These are phyloP conservation scores for Caranx ignobilis DNA, from an alignment of 2,113 vertebrate genomes.

Conservation along the genomic window DNA sequence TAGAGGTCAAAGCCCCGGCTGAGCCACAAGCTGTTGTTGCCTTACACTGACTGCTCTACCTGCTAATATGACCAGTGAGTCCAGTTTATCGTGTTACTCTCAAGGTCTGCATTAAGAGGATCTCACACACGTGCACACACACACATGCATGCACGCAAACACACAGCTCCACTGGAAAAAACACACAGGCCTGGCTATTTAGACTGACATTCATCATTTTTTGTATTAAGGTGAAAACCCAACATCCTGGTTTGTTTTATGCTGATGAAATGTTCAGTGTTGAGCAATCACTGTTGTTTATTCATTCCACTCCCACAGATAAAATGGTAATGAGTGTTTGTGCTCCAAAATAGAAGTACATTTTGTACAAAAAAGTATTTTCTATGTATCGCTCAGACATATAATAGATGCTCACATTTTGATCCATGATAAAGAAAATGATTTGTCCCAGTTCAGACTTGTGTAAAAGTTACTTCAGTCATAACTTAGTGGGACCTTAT, in stretches of 20 bases:
- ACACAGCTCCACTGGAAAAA: not conserved
- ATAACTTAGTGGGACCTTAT: not conserved
- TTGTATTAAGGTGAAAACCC: constrained; percentile 14
- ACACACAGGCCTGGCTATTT: constrained; percentile 1
- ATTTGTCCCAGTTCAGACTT: not conserved
- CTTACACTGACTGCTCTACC: constrained; percentile 57
- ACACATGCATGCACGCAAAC: constrained; percentile 20
- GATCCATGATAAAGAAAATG: not conserved
- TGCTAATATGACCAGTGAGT: constrained; percentile 59
- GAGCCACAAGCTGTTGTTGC: constrained; percentile 83
- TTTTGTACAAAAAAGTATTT: constrained; percentile 8
- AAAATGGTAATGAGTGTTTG: constrained; percentile 11
- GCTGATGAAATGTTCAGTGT: constrained; percentile 14
- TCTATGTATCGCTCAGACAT: not conserved
- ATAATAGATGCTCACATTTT: constrained; percentile 19
- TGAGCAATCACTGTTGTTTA: not conserved
- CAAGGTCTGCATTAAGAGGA: constrained; percentile 31
- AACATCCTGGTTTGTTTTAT: constrained; percentile 20
- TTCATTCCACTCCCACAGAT: constrained; percentile 27
- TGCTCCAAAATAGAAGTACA: constrained; percentile 8
- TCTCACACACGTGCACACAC: constrained; percentile 19
- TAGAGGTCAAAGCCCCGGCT: constrained; percentile 80
- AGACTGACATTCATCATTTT: constrained; percentile 2
- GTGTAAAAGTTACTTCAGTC: not conserved
- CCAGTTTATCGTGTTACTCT: constrained; percentile 57